Evolutionary conservation across 2,888 invertebrate genomes (phyloP), one percentile per base, ranked within the genome.

Genomic region (Belgica antarctica): DNA sequence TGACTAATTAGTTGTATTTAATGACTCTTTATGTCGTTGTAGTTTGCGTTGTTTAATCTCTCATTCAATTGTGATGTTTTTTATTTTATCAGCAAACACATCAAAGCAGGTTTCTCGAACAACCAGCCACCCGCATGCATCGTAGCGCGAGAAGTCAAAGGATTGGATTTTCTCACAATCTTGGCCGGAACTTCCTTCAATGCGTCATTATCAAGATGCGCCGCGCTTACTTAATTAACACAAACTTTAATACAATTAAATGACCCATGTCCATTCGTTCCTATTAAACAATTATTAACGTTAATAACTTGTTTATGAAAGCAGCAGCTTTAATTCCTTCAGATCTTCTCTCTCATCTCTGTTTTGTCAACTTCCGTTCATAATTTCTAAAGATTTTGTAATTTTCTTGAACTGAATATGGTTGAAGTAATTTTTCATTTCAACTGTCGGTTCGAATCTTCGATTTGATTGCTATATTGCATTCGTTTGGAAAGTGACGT

Each of bases 281-380:
- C 34, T 62, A 65, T 47, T 24, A 36, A 41, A 46, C 36, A 41
- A 65, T 65, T 62, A 62, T 27, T 61, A 28, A 28, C 24, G 61
- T 25, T 66, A 66, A 57, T 68, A 68, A 68, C 57, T 68, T 57
- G 31, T 46, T 65, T 22, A n/a, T 52, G 5, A 8, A 27, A 27
- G 2, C 46, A 5, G 46, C n/a, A 46, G 46, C 5, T 31, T 46
- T n/a, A n/a, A n/a, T 22, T 24, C 25, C 59, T 59, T 27, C 27
- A 19, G 46, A 46, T 5, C 27, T 27, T 59, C 59, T 59, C 25
- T 59, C 25, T n/a, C 27, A 47, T 52, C n/a, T n/a, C n/a, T n/a
- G n/a, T n/a, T n/a, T n/a, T n/a, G n/a, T n/a, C 52, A 68, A 68
- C 68, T 52, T 68, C 68, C 68, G 68, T 25, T 65, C 65, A 24